These are phyloP conservation scores for Platyscapa corneri DNA, from an alignment of 1,140 invertebrate species.

Conservation along the genomic window DNA sequence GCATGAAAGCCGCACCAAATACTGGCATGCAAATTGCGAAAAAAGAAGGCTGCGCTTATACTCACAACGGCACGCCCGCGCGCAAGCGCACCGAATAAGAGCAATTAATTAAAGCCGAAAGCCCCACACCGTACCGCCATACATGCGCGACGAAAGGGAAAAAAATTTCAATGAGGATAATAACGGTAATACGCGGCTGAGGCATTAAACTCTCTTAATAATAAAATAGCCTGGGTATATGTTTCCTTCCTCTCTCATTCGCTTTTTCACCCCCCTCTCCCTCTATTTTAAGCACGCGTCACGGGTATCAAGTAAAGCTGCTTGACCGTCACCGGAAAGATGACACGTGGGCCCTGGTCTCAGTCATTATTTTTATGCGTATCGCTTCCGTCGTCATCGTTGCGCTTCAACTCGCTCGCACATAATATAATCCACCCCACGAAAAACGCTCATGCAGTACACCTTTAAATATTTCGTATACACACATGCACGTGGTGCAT, in stretches of 20 bases:
- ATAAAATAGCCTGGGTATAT: slow-evolving; percentile 41
- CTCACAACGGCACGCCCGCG: slow-evolving; percentile 6
- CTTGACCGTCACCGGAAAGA: slow-evolving; percentile 59
- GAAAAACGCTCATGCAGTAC: neutral
- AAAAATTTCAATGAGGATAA: slow-evolving; percentile 42
- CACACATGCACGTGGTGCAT: neutral
- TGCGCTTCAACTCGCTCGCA: slow-evolving; percentile 12
- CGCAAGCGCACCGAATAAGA: slow-evolving; percentile 28
- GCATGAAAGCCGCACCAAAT: slow-evolving; percentile 36
- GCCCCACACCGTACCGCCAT: neutral
- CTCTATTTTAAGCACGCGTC: slow-evolving; percentile 18
- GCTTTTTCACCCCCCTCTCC: neutral
- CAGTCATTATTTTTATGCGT: slow-evolving; percentile 60
- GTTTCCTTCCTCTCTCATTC: neutral
- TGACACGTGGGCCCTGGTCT: slow-evolving; percentile 62
- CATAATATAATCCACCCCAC: slow-evolving; percentile 3
- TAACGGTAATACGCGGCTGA: slow-evolving; percentile 45
- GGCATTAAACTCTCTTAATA: slow-evolving; percentile 49
- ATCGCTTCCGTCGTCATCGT: slow-evolving; percentile 57
- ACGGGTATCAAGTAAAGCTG: slow-evolving; percentile 19
- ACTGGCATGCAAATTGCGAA: slow-evolving; percentile 39
- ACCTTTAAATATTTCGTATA: slow-evolving; percentile 7
- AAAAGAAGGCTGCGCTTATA: slow-evolving; percentile 35
- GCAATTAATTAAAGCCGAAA: slow-evolving; percentile 47
- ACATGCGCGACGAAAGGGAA: slow-evolving; percentile 38